Evolutionary conservation across 2,888 invertebrate species (phyloP), one percentile per base, ranked within the genome.

Genomic region (Acrobasis repandana): DNA sequence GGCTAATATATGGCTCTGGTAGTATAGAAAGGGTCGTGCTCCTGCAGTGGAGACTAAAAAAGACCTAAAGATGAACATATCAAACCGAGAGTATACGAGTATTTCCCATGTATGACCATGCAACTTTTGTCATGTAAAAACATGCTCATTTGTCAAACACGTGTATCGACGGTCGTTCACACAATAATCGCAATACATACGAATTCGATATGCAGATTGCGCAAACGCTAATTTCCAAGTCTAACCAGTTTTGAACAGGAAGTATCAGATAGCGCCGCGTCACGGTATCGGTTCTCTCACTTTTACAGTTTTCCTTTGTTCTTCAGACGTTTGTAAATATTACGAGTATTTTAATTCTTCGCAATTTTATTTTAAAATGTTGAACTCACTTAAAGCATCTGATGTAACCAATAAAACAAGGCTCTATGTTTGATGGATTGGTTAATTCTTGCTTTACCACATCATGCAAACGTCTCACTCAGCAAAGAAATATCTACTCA

Each of bases 161-260:
- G 16, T 16, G 34, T 52, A 52, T 6, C 0, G n/a, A 20, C 16
- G 36, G 52, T 58, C 47, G 48, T 58, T 58, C 49, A 48, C 58
- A 58, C 58, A 58, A 58, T 58, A 58, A 58, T 63, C 38, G 59
- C 60, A 61, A 16, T 28, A 58, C 48, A 46, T 61, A 49, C 58
- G 47, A 64, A 67, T 62, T 63, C 18, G 63, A 67, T 61, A 58
- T 49, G 58, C 49, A 18, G 56, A 56, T 67, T 64, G 62, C 59
- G 67, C 65, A 67, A 65, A 54, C 47, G 49, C 58, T 50, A 49
- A 61, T 64, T 63, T 62, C 11, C 58, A 63, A 58, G 60, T 56
- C 43, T 61, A 61, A 65, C 67, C 46, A 43, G 67, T 61, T 61
- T 34, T 16, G 38, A 63, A 60, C 67, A 65, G 67, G 67, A 67